phyloP scores from a whole-genome alignment of 2,888 invertebrate genomes.

The Achlya flavicornis region DNA sequence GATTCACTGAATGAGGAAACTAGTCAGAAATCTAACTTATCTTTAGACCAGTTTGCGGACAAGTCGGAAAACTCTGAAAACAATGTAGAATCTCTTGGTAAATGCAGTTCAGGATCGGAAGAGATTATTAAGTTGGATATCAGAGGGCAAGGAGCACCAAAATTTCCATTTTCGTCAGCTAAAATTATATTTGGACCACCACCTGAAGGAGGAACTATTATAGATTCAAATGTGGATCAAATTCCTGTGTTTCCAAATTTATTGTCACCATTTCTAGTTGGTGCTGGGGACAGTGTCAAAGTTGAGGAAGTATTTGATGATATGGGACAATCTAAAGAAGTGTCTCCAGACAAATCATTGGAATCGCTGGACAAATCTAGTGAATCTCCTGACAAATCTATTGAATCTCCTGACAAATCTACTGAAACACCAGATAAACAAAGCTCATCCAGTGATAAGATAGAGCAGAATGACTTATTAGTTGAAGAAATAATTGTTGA shows the following conservation, averaged over 20 bases:
- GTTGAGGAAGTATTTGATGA: conserved; percentile 60
- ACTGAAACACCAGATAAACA: conserved; percentile 46
- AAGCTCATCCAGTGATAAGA: conserved; percentile 60
- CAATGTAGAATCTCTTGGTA: conserved; percentile 44
- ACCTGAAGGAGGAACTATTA: conserved; percentile 64
- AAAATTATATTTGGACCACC: conserved; percentile 78
- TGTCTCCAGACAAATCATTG: conserved; percentile 34
- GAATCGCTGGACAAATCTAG: neutral
- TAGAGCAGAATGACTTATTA: conserved; percentile 66
- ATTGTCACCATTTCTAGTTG: conserved; percentile 70
- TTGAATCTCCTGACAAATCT: conserved; percentile 46
- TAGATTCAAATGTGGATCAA: conserved; percentile 55
- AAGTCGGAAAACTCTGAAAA: conserved; percentile 42
- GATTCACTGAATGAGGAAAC: conserved; percentile 71
- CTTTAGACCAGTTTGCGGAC: conserved; percentile 37
- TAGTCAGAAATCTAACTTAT: conserved; percentile 45
- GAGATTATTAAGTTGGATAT: conserved; percentile 80
- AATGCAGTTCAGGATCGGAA: conserved; percentile 68
- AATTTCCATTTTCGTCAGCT: conserved; percentile 60
- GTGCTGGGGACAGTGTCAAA: conserved; percentile 54
- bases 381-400: conserved; percentile 29
- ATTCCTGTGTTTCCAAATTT: conserved; percentile 68
- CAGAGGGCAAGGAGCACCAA: conserved; percentile 70
- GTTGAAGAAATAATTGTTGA: conserved; percentile 72
- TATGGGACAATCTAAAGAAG: conserved; percentile 35